Conservation (phyloP, 2,888 invertebrate genomes). For the Aspidapion aeneum region DNA sequence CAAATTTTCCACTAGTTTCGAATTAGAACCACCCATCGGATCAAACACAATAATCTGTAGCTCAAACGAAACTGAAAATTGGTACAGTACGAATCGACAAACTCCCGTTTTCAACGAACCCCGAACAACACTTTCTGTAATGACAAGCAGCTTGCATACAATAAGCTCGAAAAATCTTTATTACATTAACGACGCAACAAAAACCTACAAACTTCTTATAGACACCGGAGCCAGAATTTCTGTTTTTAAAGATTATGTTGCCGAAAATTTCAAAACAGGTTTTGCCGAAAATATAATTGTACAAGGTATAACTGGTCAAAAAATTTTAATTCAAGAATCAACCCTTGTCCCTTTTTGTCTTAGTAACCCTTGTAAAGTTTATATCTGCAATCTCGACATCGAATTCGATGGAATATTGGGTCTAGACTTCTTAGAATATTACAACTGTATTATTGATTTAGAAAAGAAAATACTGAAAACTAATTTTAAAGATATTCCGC, state of each 20-base stretch:
- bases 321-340: background rate
- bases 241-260: too few relatives aligned
- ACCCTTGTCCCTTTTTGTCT: conserved; percentile 8
- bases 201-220: too few relatives aligned
- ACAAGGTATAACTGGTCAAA: background rate
- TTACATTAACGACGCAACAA: background rate
- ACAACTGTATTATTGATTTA: conserved; percentile 11
- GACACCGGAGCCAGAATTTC: too few relatives aligned
- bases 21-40: background rate
- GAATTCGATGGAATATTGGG: conserved; percentile 14
- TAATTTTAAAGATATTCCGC: conserved; percentile 13
- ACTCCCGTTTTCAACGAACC: background rate
- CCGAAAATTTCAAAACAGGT: background rate
- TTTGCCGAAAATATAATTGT: background rate
- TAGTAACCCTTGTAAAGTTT: conserved; percentile 9
- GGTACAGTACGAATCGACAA: background rate
- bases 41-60: background rate
- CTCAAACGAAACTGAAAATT: background rate
- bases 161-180: background rate
- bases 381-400: conserved; percentile 11
- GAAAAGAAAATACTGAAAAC: conserved; percentile 10
- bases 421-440: conserved; percentile 13
- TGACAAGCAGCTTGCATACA: background rate
- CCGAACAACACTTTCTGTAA: background rate
- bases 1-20: background rate